These are phyloP conservation scores for Hedya salicella DNA, from an alignment of 2,888 invertebrate species.

Conservation along the genomic window DNA sequence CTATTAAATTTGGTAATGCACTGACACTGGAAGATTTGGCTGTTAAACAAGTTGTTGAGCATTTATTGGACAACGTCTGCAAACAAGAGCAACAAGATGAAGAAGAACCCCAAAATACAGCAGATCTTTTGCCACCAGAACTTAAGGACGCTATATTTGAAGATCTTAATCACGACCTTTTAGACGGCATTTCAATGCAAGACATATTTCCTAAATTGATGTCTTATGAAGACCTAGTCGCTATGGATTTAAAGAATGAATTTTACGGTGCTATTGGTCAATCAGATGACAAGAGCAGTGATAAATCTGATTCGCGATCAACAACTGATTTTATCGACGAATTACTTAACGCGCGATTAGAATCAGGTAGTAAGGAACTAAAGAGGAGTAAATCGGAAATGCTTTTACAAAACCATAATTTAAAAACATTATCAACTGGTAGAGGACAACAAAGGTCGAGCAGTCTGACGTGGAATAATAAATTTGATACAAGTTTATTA, in stretches of 20 bases:
- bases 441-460: constrained; percentile 87
- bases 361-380: constrained; percentile 83
- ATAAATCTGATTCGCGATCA: constrained; percentile 79
- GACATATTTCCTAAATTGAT: constrained; percentile 91
- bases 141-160: constrained; percentile 94
- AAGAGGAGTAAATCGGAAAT: constrained; percentile 88
- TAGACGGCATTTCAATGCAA: constrained; percentile 94
- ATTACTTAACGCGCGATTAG: constrained; percentile 79
- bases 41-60: constrained; percentile 85
- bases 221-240: constrained; percentile 88
- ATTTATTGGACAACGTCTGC: constrained; percentile 85
- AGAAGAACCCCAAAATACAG: constrained; percentile 91
- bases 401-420: constrained; percentile 78
- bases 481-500: constrained; percentile 86
- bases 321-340: constrained; percentile 85
- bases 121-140: constrained; percentile 93
- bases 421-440: constrained; percentile 80
- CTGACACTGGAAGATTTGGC: constrained; percentile 82
- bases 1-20: constrained; percentile 76
- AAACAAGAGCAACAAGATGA: constrained; percentile 89
- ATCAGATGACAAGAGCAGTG: constrained; percentile 74
- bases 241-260: constrained; percentile 87
- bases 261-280: constrained; percentile 80
- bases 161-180: constrained; percentile 92
- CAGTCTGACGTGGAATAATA: constrained; percentile 88